Base-by-base conservation (phyloP, 2,113 vertebrate species). In the Bos indicus region DNA sequence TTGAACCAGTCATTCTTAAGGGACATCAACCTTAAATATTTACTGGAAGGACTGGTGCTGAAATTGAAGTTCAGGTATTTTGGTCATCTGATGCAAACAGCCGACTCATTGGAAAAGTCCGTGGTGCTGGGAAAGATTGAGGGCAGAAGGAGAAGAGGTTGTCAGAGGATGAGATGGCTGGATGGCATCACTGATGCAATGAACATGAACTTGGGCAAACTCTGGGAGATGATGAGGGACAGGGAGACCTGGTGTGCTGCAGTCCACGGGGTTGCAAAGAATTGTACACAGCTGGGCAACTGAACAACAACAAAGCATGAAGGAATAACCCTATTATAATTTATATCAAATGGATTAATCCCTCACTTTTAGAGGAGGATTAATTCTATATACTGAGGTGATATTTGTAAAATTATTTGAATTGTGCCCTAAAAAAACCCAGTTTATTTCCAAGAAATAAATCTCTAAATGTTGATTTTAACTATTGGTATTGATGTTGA, bases 371-470 rank as follows among this genome's bases (percentile, higher is more conserved):
- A 67, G 56, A 96, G 40, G 48, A 95, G 30, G 84, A 95, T 57
- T 93, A 54, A 51, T 90, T 74, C 12, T 97, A 0, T 92, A 26
- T 92, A 78, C 23, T 82, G 46, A 85, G 36, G 11, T 95, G 59
- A n/a, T 94, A 16, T 48, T 96, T 97, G 2, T 93, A 85, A 92
- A 94, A 57, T 40, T 92, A 78, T 14, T 86, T 95, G 28, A 97
- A 83, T 97, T 96, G 30, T 95, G 46, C 30, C 54, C 57, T 10
- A 94, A 91, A 88, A 78, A 88, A 81, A 23, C 0, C 23, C 56
- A 77, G 4, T 96, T 96, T 94, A 87, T 85, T 93, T 97, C 90
- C 7, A 91, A 96, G n/a, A 92, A 7, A 0, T 87, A 56, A 85
- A 57, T 97, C 59, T 60, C 48, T 33, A 95, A 62, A n/a, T 96